Percentiles rank a stretch among this genome's conserved stretches.
These are phyloP conservation scores for Dendrolimus pini DNA, from an alignment of 2,888 invertebrate species.

Conservation along the genomic window DNA sequence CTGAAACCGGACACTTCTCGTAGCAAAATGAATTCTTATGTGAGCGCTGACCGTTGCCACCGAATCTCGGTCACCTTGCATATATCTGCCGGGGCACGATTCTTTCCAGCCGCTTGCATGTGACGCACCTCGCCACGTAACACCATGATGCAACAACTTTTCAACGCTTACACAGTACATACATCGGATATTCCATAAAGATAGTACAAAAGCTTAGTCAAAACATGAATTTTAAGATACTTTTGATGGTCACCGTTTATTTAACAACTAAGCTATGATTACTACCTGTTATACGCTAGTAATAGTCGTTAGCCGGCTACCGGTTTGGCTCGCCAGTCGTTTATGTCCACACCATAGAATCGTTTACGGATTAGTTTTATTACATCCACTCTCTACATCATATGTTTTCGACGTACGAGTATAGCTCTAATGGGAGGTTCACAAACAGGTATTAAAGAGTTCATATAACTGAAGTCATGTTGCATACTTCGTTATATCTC, in stretches of 20 bases:
- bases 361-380: conserved; percentile 28
- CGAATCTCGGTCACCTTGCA: conserved; percentile 35
- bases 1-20: conserved; percentile 73
- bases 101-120: conserved; percentile 1
- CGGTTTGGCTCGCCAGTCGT: conserved; percentile 14
- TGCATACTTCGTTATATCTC: conserved; percentile 30
- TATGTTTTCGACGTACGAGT: conserved; percentile 36
- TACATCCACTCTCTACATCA: conserved; percentile 27
- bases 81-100: conserved; percentile 4
- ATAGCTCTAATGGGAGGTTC: conserved; percentile 40
- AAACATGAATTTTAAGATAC: neutral
- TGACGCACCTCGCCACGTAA: conserved; percentile 25
- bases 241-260: neutral
- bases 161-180: conserved; percentile 18
- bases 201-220: neutral
- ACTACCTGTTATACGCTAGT: conserved; percentile 21
- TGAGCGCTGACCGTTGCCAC: conserved; percentile 56
- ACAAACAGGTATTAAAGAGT: conserved; percentile 37
- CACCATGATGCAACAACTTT: conserved; percentile 46
- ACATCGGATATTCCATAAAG: too few species aligned
- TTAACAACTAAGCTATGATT: neutral
- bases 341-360: conserved; percentile 20
- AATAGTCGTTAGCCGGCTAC: conserved; percentile 16
- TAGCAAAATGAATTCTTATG: conserved; percentile 64
- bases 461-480: conserved; percentile 36